A percentile compares a stretch with the other conserved stretches of the same genome.
Evolutionary conservation across 2,113 vertebrate species (phyloP).

Genomic region (Prunella himalayana): DNA sequence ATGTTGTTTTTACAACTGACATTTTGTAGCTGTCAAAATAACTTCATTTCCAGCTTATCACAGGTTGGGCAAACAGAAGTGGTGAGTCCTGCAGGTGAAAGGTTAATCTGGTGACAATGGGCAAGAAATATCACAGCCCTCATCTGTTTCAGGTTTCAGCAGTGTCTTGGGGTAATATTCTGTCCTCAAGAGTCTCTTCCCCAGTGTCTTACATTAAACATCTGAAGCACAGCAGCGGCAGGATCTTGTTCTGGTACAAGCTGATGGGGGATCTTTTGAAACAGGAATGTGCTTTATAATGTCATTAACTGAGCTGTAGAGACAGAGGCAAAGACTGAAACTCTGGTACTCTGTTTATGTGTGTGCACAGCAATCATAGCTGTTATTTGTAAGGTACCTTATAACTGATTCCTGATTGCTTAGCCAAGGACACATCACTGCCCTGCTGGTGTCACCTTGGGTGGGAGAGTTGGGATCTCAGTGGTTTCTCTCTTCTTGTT

Average conservation of each 20-base stretch:
- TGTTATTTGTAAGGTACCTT: neutral
- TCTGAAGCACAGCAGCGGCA: neutral
- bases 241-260: neutral
- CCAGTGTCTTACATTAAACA: neutral
- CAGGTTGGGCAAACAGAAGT: neutral
- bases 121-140: neutral
- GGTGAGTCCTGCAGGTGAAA: neutral
- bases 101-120: neutral
- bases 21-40: constrained; percentile 33
- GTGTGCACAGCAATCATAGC: neutral
- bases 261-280: neutral
- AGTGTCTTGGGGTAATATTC: neutral
- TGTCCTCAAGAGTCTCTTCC: neutral
- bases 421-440: neutral
- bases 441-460: no score
- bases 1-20: neutral
- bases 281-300: neutral
- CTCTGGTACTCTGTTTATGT: neutral
- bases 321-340: neutral
- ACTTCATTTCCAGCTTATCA: constrained; percentile 3
- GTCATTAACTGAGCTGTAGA: neutral
- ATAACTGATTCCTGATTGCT: neutral
- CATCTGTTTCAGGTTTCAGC: neutral
- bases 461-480: neutral
- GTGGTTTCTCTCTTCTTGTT: neutral